Conservation (phyloP, 2,888 invertebrate species). For the Mechanitis mazaeus region DNA sequence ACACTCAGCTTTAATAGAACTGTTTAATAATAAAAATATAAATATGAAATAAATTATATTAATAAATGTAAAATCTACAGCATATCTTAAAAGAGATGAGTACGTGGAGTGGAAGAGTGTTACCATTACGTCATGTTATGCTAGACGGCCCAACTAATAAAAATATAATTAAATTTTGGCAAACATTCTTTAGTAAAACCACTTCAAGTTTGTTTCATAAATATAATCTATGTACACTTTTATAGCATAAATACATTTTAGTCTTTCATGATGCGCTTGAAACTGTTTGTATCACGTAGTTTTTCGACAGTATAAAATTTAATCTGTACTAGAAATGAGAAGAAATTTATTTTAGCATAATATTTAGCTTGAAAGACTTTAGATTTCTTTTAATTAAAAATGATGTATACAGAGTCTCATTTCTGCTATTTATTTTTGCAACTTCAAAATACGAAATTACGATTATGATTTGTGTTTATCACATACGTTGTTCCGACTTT, state of each 20-base stretch:
- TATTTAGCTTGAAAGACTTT: neutral
- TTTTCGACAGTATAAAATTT: slow-evolving; percentile 3
- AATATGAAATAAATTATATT: too few relatives aligned
- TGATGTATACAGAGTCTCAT: neutral
- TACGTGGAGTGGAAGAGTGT: too few relatives aligned
- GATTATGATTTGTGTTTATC: too few relatives aligned
- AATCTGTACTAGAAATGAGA: neutral
- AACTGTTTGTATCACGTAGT: slow-evolving; percentile 3
- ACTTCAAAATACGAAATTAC: too few relatives aligned
- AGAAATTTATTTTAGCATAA: neutral
- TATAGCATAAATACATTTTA: neutral
- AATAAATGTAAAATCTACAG: too few relatives aligned
- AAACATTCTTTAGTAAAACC: neutral
- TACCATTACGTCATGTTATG: too few relatives aligned
- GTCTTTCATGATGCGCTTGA: slow-evolving; percentile 2
- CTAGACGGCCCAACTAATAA: too few relatives aligned
- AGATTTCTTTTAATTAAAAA: neutral
- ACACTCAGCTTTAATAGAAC: too few relatives aligned
- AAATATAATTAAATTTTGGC: neutral
- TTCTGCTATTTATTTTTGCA: neutral
- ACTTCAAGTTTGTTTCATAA: neutral
- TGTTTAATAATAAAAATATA: too few relatives aligned
- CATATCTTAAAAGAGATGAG: too few relatives aligned
- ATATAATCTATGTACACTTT: slow-evolving; percentile 2
- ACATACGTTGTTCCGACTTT: neutral